These are phyloP conservation scores for Dione juno DNA, from an alignment of 2,888 invertebrate genomes.

Conservation along the genomic window DNA sequence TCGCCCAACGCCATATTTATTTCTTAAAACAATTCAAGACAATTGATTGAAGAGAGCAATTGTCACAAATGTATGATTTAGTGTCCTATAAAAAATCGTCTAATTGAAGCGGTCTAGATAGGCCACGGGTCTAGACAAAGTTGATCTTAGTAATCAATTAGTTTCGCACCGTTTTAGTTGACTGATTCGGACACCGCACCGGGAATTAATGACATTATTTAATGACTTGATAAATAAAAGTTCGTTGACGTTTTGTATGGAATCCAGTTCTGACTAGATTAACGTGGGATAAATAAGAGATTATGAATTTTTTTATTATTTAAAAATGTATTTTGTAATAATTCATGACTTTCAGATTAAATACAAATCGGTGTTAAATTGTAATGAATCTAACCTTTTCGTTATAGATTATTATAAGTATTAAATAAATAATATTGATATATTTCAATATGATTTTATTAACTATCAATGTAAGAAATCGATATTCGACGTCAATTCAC, in stretches of 20 bases:
- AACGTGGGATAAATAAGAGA: constrained; percentile 5
- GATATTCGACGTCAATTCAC: constrained; percentile 4
- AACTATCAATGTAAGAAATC: constrained; percentile 5
- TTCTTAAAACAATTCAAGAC: background rate
- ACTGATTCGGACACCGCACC: constrained; percentile 67
- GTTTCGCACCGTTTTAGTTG: constrained; percentile 61
- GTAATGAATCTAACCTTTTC: too few species aligned
- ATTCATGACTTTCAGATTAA: too few species aligned
- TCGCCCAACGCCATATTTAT: background rate
- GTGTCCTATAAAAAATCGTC: constrained; percentile 46
- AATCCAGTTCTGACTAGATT: constrained; percentile 14
- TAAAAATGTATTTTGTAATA: too few species aligned
- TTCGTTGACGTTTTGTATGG: constrained; percentile 30
- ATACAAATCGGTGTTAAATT: too few species aligned
- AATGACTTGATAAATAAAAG: constrained; percentile 35
- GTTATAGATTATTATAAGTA: too few species aligned
- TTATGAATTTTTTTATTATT: too few species aligned
- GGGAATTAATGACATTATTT: constrained; percentile 49
- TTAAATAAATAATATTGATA: background rate
- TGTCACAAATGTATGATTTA: constrained; percentile 43
- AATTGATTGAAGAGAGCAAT: constrained; percentile 27
- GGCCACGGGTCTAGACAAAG: constrained; percentile 69
- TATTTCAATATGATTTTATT: background rate
- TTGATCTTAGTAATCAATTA: constrained; percentile 69
- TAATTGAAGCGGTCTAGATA: constrained; percentile 57